These are phyloP conservation scores for Cryptotis parvus DNA, from an alignment of 2,113 vertebrate genomes.

Conservation along the genomic window DNA sequence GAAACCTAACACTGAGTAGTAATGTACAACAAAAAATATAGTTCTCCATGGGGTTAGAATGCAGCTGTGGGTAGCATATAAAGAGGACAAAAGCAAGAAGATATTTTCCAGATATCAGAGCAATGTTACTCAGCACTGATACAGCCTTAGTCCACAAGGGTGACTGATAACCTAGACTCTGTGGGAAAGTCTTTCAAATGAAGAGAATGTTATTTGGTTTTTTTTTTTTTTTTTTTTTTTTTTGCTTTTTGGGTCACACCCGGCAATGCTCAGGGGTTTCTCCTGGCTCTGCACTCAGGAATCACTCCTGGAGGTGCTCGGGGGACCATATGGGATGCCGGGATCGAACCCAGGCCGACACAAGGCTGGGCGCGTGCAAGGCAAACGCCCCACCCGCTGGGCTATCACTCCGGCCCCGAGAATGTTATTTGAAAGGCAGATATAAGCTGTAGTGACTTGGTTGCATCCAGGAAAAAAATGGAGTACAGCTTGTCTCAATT, in stretches of 20 bases:
- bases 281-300: too few species aligned
- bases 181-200: neutral
- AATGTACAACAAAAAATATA: neutral
- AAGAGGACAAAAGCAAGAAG: slow-evolving; percentile 7
- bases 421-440: neutral
- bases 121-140: neutral
- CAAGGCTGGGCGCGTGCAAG: too few species aligned
- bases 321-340: too few species aligned
- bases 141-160: neutral
- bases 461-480: slow-evolving; percentile 36
- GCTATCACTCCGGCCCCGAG: too few species aligned
- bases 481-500: slow-evolving; percentile 35
- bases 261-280: too few species aligned
- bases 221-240: too few species aligned
- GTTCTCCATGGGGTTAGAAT: neutral
- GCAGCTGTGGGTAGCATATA: slow-evolving; percentile 28
- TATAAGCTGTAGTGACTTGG: neutral
- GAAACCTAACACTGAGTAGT: neutral
- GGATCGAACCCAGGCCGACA: too few species aligned
- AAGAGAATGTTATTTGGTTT: neutral
- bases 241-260: too few species aligned
- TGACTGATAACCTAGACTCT: slow-evolving; percentile 17
- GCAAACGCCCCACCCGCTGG: too few species aligned
- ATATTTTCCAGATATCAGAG: slow-evolving; percentile 12
- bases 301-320: too few species aligned